Evolutionary conservation across 2,888 invertebrate genomes (phyloP).

Genomic region (Octonoba sinensis): DNA sequence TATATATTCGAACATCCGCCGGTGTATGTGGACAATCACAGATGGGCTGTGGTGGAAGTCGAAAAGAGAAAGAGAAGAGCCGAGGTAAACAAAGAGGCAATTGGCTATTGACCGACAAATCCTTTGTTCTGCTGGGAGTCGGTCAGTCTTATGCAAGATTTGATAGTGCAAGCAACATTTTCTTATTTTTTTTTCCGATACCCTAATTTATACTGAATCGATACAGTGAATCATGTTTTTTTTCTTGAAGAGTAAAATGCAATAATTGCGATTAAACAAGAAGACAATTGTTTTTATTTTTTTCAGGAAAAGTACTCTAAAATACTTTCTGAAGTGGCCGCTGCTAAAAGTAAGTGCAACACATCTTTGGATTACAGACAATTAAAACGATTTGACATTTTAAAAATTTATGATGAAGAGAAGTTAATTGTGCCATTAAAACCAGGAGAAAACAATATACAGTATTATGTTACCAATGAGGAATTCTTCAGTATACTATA

Average conservation of each 20-base stretch:
- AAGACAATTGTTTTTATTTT: too few relatives aligned
- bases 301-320: too few relatives aligned
- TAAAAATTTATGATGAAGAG: neutral
- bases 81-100: neutral
- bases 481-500: neutral
- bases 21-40: too few relatives aligned
- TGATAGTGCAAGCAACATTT: neutral
- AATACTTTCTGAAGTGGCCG: too few relatives aligned
- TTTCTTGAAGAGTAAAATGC: neutral
- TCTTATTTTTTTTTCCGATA: conserved; percentile 8
- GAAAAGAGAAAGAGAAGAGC: neutral
- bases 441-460: conserved; percentile 4
- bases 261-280: too few relatives aligned
- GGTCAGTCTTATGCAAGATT: too few relatives aligned
- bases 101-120: too few relatives aligned
- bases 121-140: neutral
- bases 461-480: too few relatives aligned
- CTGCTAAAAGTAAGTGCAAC: neutral
- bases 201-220: neutral
- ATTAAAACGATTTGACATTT: neutral
- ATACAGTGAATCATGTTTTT: neutral
- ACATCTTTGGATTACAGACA: neutral
- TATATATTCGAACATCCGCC: too few relatives aligned
- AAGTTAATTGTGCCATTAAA: conserved; percentile 1
- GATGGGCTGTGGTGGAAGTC: too few relatives aligned